Evolutionary conservation across 92 coral and sea anemone species (phyloP).

Genomic region (Chrysogorgia sp.): DNA sequence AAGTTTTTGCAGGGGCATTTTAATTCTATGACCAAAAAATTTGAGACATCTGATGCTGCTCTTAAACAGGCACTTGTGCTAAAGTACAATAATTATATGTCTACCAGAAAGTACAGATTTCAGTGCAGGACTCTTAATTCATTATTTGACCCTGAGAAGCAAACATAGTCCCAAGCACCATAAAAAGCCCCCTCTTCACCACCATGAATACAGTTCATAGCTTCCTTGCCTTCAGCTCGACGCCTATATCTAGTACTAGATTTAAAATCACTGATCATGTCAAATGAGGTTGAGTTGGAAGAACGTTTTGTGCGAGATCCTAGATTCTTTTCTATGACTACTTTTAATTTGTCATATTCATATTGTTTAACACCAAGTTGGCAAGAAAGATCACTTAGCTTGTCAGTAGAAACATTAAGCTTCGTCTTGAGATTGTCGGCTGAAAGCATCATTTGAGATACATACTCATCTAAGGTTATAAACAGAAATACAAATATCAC

Average conservation of each 20-base stretch:
- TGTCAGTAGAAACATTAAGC: background rate
- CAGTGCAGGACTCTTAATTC: conserved; percentile 1
- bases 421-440: conserved; percentile 1
- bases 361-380: background rate
- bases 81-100: conserved; percentile 1
- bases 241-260: conserved; percentile 9
- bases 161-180: background rate
- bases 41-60: conserved; percentile 29
- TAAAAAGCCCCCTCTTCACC: background rate
- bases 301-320: conserved; percentile 1
- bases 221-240: conserved; percentile 2
- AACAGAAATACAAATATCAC: background rate
- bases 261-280: background rate
- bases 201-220: conserved; percentile 11
- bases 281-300: conserved; percentile 7
- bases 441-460: background rate
- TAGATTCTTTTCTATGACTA: background rate
- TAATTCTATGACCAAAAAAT: conserved; percentile 34
- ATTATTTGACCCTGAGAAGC: background rate
- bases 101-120: conserved; percentile 3
- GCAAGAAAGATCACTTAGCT: background rate
- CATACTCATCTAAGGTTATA: background rate
- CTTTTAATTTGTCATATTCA: background rate
- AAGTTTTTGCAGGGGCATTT: conserved; percentile 53
- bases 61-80: conserved; percentile 27